Percentiles rank a stretch among this genome's conserved stretches.
Conservation (phyloP, 2,113 vertebrate genomes). For the Poeciliopsis occidentalis region DNA sequence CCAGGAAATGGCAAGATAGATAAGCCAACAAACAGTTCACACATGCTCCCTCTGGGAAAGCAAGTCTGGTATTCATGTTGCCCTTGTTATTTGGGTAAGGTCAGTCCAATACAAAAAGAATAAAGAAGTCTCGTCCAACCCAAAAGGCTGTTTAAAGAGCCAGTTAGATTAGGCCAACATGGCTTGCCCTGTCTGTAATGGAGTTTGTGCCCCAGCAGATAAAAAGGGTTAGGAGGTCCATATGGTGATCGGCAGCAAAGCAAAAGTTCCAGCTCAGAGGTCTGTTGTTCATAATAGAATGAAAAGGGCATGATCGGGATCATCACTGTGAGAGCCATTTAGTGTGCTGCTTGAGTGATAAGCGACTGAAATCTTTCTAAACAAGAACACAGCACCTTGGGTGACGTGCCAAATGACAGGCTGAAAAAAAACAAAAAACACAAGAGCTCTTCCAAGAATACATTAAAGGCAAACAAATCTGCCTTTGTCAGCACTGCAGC, state of each 20-base stretch:
- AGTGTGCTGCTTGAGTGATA: slow-evolving; percentile 4
- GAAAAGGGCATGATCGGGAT: slow-evolving; percentile 39
- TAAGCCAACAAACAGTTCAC: background rate
- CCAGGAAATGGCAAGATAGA: background rate
- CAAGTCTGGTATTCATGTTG: background rate
- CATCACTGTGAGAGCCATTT: slow-evolving; percentile 5
- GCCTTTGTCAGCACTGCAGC: background rate
- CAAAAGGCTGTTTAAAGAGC: slow-evolving; percentile 51
- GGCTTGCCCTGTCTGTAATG: slow-evolving; percentile 52
- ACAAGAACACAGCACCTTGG: slow-evolving; percentile 20
- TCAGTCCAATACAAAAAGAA: slow-evolving; percentile 17
- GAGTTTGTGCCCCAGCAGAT: slow-evolving; percentile 50
- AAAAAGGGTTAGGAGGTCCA: slow-evolving; percentile 29
- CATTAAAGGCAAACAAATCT: slow-evolving; percentile 3
- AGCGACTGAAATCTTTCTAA: slow-evolving; percentile 12
- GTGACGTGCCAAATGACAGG: background rate
- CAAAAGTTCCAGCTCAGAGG: slow-evolving; percentile 29
- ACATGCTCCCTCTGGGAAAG: background rate
- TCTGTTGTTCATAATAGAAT: slow-evolving; percentile 35
- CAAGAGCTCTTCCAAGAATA: slow-evolving; percentile 11
- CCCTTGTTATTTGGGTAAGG: slow-evolving; percentile 23
- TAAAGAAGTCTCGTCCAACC: slow-evolving; percentile 12
- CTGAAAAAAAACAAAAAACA: background rate
- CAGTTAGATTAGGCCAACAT: slow-evolving; percentile 38
- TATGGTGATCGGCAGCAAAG: slow-evolving; percentile 24